Conservation (phyloP, 2,113 vertebrate genomes). For the Crypturellus undulatus region DNA sequence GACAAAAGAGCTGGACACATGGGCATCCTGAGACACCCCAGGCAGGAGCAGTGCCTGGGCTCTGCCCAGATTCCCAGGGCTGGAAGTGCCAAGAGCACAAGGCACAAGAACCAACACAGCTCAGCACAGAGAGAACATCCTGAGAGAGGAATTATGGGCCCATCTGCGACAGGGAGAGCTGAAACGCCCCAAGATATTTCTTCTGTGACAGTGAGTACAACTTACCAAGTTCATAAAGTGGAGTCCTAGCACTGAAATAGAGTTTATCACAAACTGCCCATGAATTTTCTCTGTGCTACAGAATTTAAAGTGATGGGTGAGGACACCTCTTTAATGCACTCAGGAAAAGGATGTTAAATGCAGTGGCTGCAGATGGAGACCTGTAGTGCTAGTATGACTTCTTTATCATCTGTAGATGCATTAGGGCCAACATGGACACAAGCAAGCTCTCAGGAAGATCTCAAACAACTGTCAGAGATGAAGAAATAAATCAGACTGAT, state of each 20-base stretch:
- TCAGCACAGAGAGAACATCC: too few species aligned
- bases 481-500: not conserved
- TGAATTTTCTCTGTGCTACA: not conserved
- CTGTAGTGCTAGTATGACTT: not conserved
- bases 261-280: not conserved
- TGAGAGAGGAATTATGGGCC: not conserved
- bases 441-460: not conserved
- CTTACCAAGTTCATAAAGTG: not conserved
- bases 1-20: accelerated
- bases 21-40: not conserved
- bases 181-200: not conserved
- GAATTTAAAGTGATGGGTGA: not conserved
- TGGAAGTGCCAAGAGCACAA: not conserved
- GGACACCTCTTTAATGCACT: not conserved
- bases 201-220: not conserved
- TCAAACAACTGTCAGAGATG: not conserved
- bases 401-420: not conserved
- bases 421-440: not conserved
- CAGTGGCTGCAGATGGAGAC: not conserved
- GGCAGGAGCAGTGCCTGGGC: not conserved
- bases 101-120: not conserved
- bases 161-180: not conserved
- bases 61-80: not conserved
- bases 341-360: not conserved
- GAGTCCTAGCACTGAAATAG: not conserved